Evolutionary conservation across 2,113 vertebrate genomes (phyloP).

Genomic region (Dipodomys merriami): DNA sequence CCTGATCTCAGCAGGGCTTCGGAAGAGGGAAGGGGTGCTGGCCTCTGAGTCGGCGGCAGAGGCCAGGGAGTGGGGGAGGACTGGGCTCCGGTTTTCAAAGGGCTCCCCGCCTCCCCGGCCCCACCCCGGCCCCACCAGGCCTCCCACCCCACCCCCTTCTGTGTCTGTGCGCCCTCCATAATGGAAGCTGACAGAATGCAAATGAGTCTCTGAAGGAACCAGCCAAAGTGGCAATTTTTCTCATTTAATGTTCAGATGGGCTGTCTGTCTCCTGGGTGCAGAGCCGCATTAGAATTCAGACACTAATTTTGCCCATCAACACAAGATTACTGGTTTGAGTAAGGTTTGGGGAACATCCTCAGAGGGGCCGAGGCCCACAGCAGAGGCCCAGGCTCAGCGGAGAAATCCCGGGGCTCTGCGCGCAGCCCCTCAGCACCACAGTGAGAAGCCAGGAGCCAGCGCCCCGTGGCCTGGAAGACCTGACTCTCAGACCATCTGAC

Average conservation of each 20-base stretch:
- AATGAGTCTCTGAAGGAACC: constrained; percentile 96
- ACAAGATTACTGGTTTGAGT: constrained; percentile 88
- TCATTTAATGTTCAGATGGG: constrained; percentile 96
- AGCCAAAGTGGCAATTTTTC: constrained; percentile 95
- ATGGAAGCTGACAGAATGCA: constrained; percentile 98
- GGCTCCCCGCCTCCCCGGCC: accelerated
- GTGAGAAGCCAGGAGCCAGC: background rate
- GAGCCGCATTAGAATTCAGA: constrained; percentile 90
- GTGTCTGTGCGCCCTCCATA: constrained; percentile 86
- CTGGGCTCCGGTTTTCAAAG: no score
- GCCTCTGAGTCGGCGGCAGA: background rate
- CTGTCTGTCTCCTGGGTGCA: constrained; percentile 91
- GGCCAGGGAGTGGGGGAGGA: background rate
- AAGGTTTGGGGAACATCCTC: constrained; percentile 80
- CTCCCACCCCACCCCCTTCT: constrained; percentile 85
- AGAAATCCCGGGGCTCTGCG: background rate
- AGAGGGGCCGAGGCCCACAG: background rate
- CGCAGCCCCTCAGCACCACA: no score
- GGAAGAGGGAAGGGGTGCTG: background rate
- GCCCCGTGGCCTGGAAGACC: background rate
- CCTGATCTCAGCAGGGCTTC: accelerated
- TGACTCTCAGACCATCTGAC: accelerated
- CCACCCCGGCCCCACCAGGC: constrained; percentile 19
- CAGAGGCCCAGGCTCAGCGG: background rate
- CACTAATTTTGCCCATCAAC: constrained; percentile 89